phyloP scores from a whole-genome alignment of 2,888 invertebrate genomes.

The Watsonalla cultraria region DNA sequence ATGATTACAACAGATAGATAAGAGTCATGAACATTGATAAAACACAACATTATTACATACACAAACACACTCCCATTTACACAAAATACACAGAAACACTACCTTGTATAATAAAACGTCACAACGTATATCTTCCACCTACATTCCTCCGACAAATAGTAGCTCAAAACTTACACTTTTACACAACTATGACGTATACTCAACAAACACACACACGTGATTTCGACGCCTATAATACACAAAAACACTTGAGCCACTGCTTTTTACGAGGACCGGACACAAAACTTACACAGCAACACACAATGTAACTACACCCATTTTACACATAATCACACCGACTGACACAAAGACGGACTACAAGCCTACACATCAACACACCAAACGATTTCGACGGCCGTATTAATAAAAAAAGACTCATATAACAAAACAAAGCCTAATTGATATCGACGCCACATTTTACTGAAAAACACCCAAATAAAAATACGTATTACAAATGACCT shows the following conservation, averaged over 20 bases:
- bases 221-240: no score
- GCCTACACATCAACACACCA: no score
- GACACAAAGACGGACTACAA: not conserved
- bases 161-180: not conserved
- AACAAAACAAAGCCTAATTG: no score
- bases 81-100: not conserved
- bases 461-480: not conserved
- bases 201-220: slow-evolving; percentile 2
- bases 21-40: not conserved
- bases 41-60: not conserved
- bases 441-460: not conserved
- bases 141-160: not conserved
- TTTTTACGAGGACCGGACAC: no score
- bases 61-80: not conserved
- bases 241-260: no score
- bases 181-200: not conserved
- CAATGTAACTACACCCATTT: no score
- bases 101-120: not conserved
- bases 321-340: slow-evolving; percentile 5
- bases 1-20: no score
- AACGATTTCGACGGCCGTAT: no score
- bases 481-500: no score
- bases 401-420: no score
- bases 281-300: no score
- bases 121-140: not conserved